Evolutionary conservation across 2,797 vertebrate species (phyloP).

Genomic region (Microctenopoma steveboyesi): DNA sequence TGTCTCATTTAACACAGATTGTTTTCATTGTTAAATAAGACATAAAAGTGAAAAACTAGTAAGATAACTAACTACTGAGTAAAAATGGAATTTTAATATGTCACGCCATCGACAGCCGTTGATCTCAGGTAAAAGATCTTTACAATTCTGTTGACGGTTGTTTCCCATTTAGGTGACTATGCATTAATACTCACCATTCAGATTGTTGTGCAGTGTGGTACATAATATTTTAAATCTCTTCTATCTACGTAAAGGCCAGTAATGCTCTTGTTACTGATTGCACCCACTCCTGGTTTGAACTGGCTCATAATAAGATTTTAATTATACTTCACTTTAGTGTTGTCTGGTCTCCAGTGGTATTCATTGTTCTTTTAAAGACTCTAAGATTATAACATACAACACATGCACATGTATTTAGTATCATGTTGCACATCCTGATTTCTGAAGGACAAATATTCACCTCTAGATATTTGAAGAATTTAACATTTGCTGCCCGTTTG

Average conservation of each 20-base stretch:
- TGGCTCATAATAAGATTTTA: slow-evolving; percentile 2
- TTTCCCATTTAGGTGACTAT: no score
- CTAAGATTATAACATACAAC: not conserved
- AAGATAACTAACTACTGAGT: slow-evolving; percentile 12
- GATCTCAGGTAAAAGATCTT: no score
- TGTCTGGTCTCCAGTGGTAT: not conserved
- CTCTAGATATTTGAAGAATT: no score
- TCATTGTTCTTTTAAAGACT: not conserved
- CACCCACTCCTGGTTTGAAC: not conserved
- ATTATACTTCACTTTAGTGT: not conserved
- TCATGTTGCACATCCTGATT: no score
- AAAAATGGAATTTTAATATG: slow-evolving; percentile 1
- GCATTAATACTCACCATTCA: not conserved
- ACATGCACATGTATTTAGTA: no score
- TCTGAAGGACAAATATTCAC: no score
- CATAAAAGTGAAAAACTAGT: not conserved
- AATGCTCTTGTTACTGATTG: not conserved
- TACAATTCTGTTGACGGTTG: no score
- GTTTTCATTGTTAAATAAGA: slow-evolving; percentile 16
- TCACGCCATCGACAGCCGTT: not conserved
- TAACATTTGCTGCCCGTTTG: no score
- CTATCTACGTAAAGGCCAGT: not conserved
- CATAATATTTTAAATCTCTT: not conserved
- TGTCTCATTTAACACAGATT: no score
- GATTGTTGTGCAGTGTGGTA: slow-evolving; percentile 6